Evolutionary conservation across 2,113 vertebrate genomes (phyloP).

Genomic region (Stictonetta naevosa): DNA sequence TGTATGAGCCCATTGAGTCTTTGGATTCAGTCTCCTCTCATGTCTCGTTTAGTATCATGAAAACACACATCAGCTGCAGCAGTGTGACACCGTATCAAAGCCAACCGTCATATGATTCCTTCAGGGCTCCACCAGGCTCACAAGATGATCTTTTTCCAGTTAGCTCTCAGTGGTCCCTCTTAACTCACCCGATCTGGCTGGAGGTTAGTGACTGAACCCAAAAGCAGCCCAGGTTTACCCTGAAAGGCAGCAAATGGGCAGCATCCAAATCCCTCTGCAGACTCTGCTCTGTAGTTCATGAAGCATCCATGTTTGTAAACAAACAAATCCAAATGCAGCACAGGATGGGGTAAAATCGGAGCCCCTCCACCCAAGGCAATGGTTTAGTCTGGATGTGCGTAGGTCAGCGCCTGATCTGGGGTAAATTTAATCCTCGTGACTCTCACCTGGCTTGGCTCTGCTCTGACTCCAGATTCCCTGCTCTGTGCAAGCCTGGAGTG

Average conservation of each 20-base stretch:
- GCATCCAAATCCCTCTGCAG: accelerated
- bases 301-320: conserved; percentile 9
- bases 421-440: not conserved
- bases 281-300: not conserved
- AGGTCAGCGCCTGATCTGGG: not conserved
- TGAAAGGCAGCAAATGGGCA: accelerated
- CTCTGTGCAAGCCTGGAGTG: not conserved
- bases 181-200: not conserved
- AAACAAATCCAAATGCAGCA: not conserved
- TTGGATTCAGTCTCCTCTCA: not conserved
- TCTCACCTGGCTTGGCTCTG: not conserved
- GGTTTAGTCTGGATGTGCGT: accelerated
- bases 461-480: not conserved
- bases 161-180: accelerated
- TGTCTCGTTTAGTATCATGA: not conserved
- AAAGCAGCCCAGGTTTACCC: not conserved
- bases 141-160: not conserved
- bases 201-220: not conserved
- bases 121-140: not conserved
- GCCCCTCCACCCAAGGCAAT: not conserved
- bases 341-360: not conserved
- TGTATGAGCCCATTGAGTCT: not conserved
- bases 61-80: not conserved
- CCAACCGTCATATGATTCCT: not conserved
- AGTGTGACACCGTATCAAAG: not conserved